phyloP scores from a whole-genome alignment of 2,888 invertebrate species.

The Mythimna ferrago region DNA sequence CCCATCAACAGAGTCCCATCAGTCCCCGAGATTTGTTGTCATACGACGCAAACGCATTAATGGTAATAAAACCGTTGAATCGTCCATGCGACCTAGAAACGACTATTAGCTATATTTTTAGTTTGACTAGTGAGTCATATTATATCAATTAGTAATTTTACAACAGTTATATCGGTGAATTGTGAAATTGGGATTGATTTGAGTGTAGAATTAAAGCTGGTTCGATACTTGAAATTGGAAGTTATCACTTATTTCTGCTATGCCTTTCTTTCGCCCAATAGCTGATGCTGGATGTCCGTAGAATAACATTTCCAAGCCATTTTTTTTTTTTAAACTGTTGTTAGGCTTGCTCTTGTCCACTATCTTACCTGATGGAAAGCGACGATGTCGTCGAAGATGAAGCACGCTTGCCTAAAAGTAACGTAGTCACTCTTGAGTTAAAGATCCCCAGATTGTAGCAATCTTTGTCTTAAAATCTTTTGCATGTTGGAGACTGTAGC shows the following conservation, averaged over 20 bases:
- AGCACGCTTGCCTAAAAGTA: too few species aligned
- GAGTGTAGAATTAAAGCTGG: not conserved
- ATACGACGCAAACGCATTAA: constrained; percentile 46
- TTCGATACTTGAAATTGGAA: constrained; percentile 2
- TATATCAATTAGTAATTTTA: constrained; percentile 57
- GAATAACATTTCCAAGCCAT: not conserved
- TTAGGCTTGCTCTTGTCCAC: too few species aligned
- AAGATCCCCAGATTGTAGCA: too few species aligned
- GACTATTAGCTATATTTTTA: constrained; percentile 63
- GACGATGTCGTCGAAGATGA: too few species aligned
- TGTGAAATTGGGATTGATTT: constrained; percentile 44
- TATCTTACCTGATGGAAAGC: too few species aligned
- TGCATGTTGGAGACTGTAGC: not conserved
- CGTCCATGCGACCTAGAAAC: constrained; percentile 60
- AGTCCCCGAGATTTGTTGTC: constrained; percentile 42
- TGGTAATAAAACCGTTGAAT: constrained; percentile 54
- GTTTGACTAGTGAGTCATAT: constrained; percentile 55
- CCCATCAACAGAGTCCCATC: constrained; percentile 22
- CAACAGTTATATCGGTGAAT: constrained; percentile 29
- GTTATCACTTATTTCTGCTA: not conserved
- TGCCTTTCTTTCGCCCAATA: not conserved
- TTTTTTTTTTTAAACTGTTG: too few species aligned
- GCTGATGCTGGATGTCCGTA: not conserved
- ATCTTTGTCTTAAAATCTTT: not conserved
- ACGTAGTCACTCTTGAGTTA: too few species aligned